Percentiles rank a stretch among this genome's conserved stretches.
These are phyloP conservation scores for Nothocercus julius DNA, from an alignment of 2,113 vertebrate species.

Conservation along the genomic window DNA sequence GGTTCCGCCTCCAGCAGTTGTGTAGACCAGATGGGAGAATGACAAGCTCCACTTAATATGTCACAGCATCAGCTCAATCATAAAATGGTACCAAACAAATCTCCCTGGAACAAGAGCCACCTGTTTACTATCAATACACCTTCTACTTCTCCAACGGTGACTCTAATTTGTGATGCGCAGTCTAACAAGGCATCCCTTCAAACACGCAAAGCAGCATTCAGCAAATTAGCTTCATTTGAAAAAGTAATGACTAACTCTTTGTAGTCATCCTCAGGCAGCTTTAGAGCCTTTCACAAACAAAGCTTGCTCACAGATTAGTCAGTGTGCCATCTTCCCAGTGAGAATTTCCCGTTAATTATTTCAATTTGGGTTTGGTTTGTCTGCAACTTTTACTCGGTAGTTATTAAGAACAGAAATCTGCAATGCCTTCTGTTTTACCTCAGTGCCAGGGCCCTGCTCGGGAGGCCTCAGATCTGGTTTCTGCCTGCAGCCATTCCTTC, in stretches of 20 bases:
- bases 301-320: constrained; percentile 52
- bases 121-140: constrained; percentile 76
- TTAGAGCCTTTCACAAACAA: constrained; percentile 58
- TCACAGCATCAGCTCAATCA: constrained; percentile 67
- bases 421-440: constrained; percentile 54
- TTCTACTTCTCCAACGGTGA: constrained; percentile 52
- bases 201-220: not conserved
- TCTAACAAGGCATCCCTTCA: constrained; percentile 40
- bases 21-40: constrained; percentile 75
- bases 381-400: constrained; percentile 43
- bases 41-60: constrained; percentile 75
- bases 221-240: constrained; percentile 36
- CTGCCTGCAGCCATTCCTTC: constrained; percentile 41
- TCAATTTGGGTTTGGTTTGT: constrained; percentile 28
- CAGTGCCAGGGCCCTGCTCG: not conserved
- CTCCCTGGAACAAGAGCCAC: constrained; percentile 71
- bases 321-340: constrained; percentile 44
- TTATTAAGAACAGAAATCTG: constrained; percentile 70
- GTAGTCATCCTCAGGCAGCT: constrained; percentile 40
- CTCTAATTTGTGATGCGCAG: constrained; percentile 60
- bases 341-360: constrained; percentile 55
- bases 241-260: constrained; percentile 44
- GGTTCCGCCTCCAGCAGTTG: constrained; percentile 76
- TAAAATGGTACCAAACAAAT: constrained; percentile 72
- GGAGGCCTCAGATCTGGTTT: constrained; percentile 39